phyloP scores from a whole-genome alignment of 2,113 vertebrate species.

The Brevimyrus niger region DNA sequence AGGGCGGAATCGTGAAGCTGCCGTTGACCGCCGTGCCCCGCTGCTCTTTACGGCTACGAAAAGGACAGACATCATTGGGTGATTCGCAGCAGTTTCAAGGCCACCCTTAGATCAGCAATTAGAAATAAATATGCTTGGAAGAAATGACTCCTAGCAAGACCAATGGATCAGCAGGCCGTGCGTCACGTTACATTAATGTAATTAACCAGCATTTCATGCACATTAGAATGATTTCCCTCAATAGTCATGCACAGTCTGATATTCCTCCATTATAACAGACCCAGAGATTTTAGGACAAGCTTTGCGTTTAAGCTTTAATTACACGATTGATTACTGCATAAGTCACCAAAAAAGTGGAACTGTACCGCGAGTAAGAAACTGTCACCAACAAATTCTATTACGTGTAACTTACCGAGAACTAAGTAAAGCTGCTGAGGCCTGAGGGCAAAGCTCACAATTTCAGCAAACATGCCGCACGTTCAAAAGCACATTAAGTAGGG shows the following conservation, averaged over 20 bases:
- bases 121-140: neutral
- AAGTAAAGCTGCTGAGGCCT: neutral
- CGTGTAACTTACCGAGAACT: neutral
- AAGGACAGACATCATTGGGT: slow-evolving; percentile 1
- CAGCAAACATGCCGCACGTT: neutral
- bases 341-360: neutral
- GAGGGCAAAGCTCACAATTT: neutral
- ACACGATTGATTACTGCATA: neutral
- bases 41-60: neutral
- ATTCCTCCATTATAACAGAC: neutral
- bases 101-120: neutral
- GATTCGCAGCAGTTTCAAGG: neutral
- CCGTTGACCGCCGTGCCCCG: neutral
- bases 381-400: neutral
- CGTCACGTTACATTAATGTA: neutral
- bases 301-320: neutral
- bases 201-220: neutral
- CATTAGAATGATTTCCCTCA: neutral
- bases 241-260: neutral
- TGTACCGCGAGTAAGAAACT: neutral
- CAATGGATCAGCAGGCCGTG: neutral
- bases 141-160: neutral
- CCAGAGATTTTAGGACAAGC: neutral
- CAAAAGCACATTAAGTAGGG: neutral
- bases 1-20: neutral